Percentiles rank a stretch among this genome's conserved stretches.
Evolutionary conservation across 2,113 vertebrate genomes (phyloP).

Genomic region (Oceanodroma tethys): DNA sequence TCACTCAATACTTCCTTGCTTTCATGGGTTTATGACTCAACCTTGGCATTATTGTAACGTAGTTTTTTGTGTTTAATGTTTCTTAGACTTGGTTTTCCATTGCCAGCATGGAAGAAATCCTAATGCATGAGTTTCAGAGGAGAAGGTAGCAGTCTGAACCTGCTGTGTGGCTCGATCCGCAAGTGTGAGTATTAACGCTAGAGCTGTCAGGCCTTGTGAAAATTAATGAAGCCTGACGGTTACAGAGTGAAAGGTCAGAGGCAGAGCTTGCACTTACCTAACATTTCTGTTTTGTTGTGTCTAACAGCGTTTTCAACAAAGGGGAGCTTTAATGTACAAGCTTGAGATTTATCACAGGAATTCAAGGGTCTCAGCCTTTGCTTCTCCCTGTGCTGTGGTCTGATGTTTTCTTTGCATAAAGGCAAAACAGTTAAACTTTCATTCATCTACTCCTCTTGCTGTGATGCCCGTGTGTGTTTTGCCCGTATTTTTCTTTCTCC

Average conservation of each 20-base stretch:
- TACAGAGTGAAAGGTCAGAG: constrained; percentile 79
- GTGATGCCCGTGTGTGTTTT: not conserved
- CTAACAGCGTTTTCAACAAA: constrained; percentile 67
- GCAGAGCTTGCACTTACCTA: constrained; percentile 70
- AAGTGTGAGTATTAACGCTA: constrained; percentile 80
- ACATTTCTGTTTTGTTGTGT: constrained; percentile 75
- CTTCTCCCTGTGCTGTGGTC: constrained; percentile 6
- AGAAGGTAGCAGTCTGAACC: constrained; percentile 80
- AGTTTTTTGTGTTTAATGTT: constrained; percentile 85
- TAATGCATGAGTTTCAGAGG: constrained; percentile 82
- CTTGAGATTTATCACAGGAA: constrained; percentile 63
- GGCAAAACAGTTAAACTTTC: constrained; percentile 1
- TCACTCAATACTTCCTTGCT: constrained; percentile 23
- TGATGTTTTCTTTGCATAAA: constrained; percentile 44
- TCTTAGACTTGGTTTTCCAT: constrained; percentile 83
- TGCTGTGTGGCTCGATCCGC: constrained; percentile 80
- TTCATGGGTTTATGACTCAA: constrained; percentile 68
- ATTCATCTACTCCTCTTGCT: not conserved
- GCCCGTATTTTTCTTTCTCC: not conserved
- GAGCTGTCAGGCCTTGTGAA: constrained; percentile 79
- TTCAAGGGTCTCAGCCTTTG: constrained; percentile 57
- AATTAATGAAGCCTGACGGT: constrained; percentile 79
- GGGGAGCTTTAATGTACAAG: constrained; percentile 65
- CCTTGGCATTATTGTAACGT: constrained; percentile 72
- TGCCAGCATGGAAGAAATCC: constrained; percentile 80